Evolutionary conservation across 1,140 invertebrate genomes (phyloP).

Genomic region (Lepidurus couesii): DNA sequence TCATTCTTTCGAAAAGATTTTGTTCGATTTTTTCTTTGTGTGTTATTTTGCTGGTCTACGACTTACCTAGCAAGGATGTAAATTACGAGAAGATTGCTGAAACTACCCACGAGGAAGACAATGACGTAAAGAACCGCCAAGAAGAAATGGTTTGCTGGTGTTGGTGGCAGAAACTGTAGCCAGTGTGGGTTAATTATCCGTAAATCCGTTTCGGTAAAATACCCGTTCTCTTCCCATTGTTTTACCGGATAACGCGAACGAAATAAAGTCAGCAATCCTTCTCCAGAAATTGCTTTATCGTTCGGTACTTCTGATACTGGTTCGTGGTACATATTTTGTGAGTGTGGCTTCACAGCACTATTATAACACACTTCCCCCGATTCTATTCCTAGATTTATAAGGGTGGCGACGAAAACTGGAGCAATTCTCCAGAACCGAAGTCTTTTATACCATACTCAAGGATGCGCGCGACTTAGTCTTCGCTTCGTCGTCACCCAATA

Average conservation of each 20-base stretch:
- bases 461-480: neutral
- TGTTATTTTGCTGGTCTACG: neutral
- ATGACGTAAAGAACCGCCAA: conserved; percentile 55
- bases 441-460: neutral
- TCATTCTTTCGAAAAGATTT: no score
- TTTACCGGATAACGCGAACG: conserved; percentile 42
- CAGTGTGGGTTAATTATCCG: conserved; percentile 58
- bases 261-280: neutral
- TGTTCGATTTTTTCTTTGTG: neutral
- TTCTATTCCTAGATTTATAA: neutral
- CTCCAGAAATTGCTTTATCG: neutral
- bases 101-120: conserved; percentile 54
- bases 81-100: conserved; percentile 60
- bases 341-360: neutral
- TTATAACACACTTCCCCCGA: neutral
- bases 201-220: conserved; percentile 53
- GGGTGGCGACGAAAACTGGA: neutral
- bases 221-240: conserved; percentile 49
- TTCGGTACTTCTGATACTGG: neutral
- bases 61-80: conserved; percentile 59
- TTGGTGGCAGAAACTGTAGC: conserved; percentile 56
- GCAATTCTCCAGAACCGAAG: neutral
- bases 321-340: neutral
- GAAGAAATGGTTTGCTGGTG: conserved; percentile 49
- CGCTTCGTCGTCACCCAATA: neutral